Evolutionary conservation across 2,797 vertebrate genomes (phyloP).

Genomic region (Coregonus ussuriensis): DNA sequence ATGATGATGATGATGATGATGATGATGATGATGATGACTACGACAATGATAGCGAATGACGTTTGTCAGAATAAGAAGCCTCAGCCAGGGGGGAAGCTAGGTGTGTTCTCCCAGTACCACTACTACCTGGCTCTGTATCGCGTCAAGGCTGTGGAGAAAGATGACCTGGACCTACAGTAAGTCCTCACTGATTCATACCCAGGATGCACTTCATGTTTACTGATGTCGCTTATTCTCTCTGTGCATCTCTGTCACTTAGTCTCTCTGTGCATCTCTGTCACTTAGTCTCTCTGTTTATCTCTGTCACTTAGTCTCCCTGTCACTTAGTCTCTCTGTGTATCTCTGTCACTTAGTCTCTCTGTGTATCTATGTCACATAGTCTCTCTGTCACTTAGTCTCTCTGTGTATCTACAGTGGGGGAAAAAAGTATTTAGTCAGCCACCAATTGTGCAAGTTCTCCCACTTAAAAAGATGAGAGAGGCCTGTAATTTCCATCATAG

Average conservation of each 20-base stretch:
- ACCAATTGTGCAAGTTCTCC: no score
- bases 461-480: no score
- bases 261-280: no score
- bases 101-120: conserved; percentile 79
- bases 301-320: no score
- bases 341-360: no score
- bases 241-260: neutral
- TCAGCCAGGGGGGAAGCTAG: conserved; percentile 71
- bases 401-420: no score
- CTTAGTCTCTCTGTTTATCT: no score
- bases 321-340: no score
- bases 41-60: neutral
- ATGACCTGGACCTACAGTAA: conserved; percentile 79
- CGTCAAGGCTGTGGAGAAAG: conserved; percentile 93
- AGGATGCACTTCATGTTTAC: neutral
- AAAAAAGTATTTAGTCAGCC: no score
- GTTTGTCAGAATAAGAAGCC: conserved; percentile 83
- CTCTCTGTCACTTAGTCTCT: conserved; percentile 35
- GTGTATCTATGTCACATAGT: no score
- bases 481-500: no score
- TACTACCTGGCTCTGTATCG: conserved; percentile 92
- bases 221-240: neutral
- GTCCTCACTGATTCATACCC: conserved; percentile 30
- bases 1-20: neutral
- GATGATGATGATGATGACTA: neutral